Base-by-base conservation (phyloP, 2,113 vertebrate genomes). In the Gopherus evgoodei region DNA sequence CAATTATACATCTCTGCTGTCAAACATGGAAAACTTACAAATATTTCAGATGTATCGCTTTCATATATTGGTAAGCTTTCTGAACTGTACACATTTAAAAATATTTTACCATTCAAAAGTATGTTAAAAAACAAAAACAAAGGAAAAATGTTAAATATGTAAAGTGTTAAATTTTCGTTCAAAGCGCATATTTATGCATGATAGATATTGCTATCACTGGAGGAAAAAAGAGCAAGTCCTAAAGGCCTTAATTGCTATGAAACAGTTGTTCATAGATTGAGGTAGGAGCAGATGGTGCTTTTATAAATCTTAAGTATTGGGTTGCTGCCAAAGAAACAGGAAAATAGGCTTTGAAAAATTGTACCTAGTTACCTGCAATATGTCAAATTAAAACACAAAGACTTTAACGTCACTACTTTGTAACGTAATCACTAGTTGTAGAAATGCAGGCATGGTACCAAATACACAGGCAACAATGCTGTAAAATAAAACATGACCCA, bases 211-310 rank as follows among this genome's bases (percentile, higher is more conserved):
- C 49, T 91, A 2, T 86, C 86, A 38, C 22, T 44, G 93, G 3
- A 53, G 81, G 9, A 88, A 76, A 25, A 80, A 90, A 10, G 2
- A 31, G n/a, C 49, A 11, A 21, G 62, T 78, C 44, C 27, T 47
- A 2, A 11, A 88, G 89, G 49, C 83, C 44, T 2, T 80, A 9
- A 7, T 81, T 87, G 25, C 49, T 69, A 1, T 50, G 81, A n/a
- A 31, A 42, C 65, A 35, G 4, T 79, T 84, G 12, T 79, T 88
- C 86, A 9, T 83, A 65, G 9, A 42, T 62, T n/a, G 82, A 90
- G 8, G 12, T 11, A 24, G 24, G 59, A 83, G 88, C 79, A 93
- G 86, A 22, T 92, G 81, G 62, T 94, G 65, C 84, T 95, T 94
- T 90, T 57, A 27, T 80, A 35, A 81, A 49, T 53, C 75, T 5